Base-by-base conservation (phyloP, 2,797 vertebrate genomes). In the Prunella strophiata region DNA sequence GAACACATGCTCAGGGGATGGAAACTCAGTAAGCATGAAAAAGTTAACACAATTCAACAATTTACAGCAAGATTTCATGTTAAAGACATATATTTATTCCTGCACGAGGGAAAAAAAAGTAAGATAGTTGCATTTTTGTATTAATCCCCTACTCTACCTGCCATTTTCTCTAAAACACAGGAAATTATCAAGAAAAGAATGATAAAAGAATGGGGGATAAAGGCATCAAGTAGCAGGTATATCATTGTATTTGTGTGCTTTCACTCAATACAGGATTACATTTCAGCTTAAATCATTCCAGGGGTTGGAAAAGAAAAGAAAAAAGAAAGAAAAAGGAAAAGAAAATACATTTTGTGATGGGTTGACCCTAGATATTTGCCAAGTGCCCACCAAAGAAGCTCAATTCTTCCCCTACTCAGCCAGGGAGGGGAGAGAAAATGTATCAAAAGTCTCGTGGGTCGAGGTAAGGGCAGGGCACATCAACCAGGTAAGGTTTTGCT, bases 111-210 rank as follows among this genome's bases (percentile, higher is more conserved):
- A 32, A 92, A 36, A 36, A 83, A 87, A 81, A 4, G 17, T 13
- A 40, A 17, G 7, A 36, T 36, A 74, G 55, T 76, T 47, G 48
- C 5, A 19, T 81, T 92, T 88, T 88, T 90, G 77, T 77, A 88
- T 94, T 91, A 94, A 88, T 93, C 67, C 22, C 34, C 59, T 88
- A 55, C 38, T 85, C 59, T 76, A 71, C 48, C 63, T 93, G 26
- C 67, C 85, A 93, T 88, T 97, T 96, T 88, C 89, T 91, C 52
- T 91, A 85, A 94, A 93, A 71, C 73, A 95, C 7, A 25, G 78
- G 85, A 95, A 93, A 93, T 88, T 91, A 76, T 81, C 76, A 90
- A 27, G 57, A 36, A 92, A 85, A 74, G 55, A 71, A 4, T 73
- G 50, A 88, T 61, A 85, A 80, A 89, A 88, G 42, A 47, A 84